Base-by-base conservation (phyloP, 2,797 vertebrate genomes). In the Lutjanus campechanus region DNA sequence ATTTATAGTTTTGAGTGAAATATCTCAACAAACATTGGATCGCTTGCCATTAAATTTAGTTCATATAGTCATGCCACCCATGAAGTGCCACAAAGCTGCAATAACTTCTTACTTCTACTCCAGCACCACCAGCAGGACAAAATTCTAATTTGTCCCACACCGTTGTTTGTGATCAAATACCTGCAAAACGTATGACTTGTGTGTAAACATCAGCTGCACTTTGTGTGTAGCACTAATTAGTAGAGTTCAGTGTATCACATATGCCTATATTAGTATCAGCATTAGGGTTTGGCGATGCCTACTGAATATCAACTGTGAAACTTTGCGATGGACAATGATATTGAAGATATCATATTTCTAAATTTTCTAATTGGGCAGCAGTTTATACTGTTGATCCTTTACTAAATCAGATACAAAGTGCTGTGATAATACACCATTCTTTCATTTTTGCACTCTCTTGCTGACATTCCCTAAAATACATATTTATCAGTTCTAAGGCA, bases 111-210 rank as follows among this genome's bases (percentile, higher is more conserved):
- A 51, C 6, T 11, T 61, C 40, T 36, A 40, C 56, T 76, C 22
- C 20, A 19, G 41, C 41, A 51, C 56, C 73, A 76, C 22, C 36
- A 59, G n/a, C 46, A 51, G 73, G 73, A 58, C 54, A 29, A 25
- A 19, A 40, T 58, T 47, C 7, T 1, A 19, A 22, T 58, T 49
- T 15, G 2, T 25, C 13, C 16, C 2, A 13, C 9, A 66, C 8
- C 36, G 49, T 63, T 13, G 56, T 59, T 41, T 60, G 20, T 41
- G 46, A 17, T 25, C 47, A 43, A 53, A 53, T 12, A 43, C 1
- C 6, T 5, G 5, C 5, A 10, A 53, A 64, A 8, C 10, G 0
- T 40, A 50, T 11, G 17, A 40, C 29, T 50, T 5, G 12, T 11
- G 7, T 2, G 17, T 50, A 11, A 55, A 17, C 16, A 25, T 53